These are phyloP conservation scores for Noctua pronuba DNA, from an alignment of 2,888 invertebrate species.

Conservation along the genomic window DNA sequence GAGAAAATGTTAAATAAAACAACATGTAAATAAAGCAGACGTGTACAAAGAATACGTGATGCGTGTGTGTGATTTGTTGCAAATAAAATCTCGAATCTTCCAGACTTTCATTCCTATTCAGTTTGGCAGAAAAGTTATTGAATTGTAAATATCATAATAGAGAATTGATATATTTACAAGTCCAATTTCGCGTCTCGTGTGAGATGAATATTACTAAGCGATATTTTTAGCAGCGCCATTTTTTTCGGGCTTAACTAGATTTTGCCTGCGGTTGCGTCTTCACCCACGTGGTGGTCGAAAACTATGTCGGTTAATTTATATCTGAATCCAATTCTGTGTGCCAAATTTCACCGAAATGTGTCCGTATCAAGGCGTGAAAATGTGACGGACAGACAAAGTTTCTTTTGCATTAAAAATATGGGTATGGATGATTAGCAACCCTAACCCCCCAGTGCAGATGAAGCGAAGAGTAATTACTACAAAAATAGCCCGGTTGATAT, in stretches of 20 bases:
- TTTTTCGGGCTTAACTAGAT: not conserved
- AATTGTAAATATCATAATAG: conserved; percentile 51
- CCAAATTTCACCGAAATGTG: too few relatives aligned
- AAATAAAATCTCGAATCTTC: conserved; percentile 19
- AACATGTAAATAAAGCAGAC: conserved; percentile 14
- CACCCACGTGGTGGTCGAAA: too few relatives aligned
- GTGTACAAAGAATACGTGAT: conserved; percentile 16
- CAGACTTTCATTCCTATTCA: conserved; percentile 39
- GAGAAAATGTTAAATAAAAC: conserved; percentile 12
- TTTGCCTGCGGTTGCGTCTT: too few relatives aligned
- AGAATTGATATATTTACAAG: conserved; percentile 45
- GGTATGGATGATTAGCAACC: too few relatives aligned
- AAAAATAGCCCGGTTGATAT: not conserved
- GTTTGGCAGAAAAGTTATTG: conserved; percentile 37
- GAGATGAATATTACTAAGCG: conserved; percentile 8
- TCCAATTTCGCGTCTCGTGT: conserved; percentile 24
- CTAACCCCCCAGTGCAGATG: too few relatives aligned
- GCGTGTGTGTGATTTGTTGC: not conserved
- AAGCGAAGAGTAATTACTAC: not conserved
- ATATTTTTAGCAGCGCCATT: conserved; percentile 20
- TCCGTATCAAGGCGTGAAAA: not conserved
- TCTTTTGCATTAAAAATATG: not conserved
- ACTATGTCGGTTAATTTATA: too few relatives aligned
- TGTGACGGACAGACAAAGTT: not conserved
- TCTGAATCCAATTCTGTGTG: too few relatives aligned